phyloP scores from a whole-genome alignment of 1,140 invertebrate species.

The Drosophila equinoxialis region DNA sequence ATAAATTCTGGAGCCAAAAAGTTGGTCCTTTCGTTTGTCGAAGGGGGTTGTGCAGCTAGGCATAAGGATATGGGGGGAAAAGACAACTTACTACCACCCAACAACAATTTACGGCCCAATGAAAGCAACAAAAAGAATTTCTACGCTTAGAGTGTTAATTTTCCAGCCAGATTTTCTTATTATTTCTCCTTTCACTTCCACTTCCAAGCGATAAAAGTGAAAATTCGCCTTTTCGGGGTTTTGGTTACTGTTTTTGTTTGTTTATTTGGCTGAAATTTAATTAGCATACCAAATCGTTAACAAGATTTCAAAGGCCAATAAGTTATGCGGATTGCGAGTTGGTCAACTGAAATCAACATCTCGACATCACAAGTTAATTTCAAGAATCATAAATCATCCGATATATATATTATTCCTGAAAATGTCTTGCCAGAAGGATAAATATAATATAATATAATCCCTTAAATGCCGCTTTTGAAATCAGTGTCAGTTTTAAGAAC shows the following conservation, averaged over 20 bases:
- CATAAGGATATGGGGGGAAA: slow-evolving; percentile 19
- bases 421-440: no score
- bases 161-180: slow-evolving; percentile 53
- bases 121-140: slow-evolving; percentile 48
- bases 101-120: slow-evolving; percentile 64
- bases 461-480: no score
- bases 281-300: slow-evolving; percentile 75
- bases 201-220: slow-evolving; percentile 37
- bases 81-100: background rate
- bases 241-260: slow-evolving; percentile 30
- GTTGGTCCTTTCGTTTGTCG: slow-evolving; percentile 45
- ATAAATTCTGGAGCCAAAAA: slow-evolving; percentile 58
- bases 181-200: background rate
- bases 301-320: slow-evolving; percentile 69
- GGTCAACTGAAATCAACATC: slow-evolving; percentile 14
- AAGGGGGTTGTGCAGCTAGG: slow-evolving; percentile 25
- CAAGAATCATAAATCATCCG: background rate
- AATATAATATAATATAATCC: no score
- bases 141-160: slow-evolving; percentile 63
- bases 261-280: slow-evolving; percentile 70
- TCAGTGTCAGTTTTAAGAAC: no score
- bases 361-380: background rate
- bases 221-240: slow-evolving; percentile 28
- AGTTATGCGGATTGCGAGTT: slow-evolving; percentile 58
- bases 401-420: no score